A percentile compares a stretch with the other conserved stretches of the same genome.
Conservation (phyloP, 2,888 invertebrate genomes). For the Dynastes grantii region DNA sequence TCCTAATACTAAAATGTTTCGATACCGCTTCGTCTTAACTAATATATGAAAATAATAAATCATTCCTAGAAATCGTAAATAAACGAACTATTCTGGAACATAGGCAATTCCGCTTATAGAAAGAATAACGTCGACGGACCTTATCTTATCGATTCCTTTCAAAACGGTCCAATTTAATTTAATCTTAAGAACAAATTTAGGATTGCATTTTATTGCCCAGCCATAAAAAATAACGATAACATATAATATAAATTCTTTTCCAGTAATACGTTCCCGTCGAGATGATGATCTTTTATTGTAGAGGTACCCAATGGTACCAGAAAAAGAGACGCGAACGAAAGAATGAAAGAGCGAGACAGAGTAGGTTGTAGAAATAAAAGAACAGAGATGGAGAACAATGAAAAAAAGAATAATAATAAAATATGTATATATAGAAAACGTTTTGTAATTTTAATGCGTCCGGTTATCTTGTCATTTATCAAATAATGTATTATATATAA, state of each 20-base stretch:
- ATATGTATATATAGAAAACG: constrained; percentile 32
- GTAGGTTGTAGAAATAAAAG: not conserved
- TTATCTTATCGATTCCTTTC: constrained; percentile 45
- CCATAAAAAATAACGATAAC: constrained; percentile 45
- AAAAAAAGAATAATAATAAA: not conserved
- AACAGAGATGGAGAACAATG: too few species aligned
- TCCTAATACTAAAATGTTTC: not conserved
- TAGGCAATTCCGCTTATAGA: not conserved
- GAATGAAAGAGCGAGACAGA: not conserved
- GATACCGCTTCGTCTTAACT: constrained; percentile 1
- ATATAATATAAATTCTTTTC: constrained; percentile 47
- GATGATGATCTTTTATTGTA: constrained; percentile 13
- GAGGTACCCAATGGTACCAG: constrained; percentile 6
- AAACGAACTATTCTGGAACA: not conserved
- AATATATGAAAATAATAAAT: constrained; percentile 1
- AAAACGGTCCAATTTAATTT: constrained; percentile 44
- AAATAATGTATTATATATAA: constrained; percentile 59
- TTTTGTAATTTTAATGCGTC: constrained; percentile 63
- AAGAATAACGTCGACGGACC: not conserved
- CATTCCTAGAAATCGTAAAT: constrained; percentile 30
- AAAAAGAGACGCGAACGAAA: not conserved
- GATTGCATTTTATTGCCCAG: constrained; percentile 43
- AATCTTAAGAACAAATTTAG: constrained; percentile 45
- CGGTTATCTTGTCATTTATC: constrained; percentile 63
- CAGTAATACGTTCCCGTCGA: constrained; percentile 36